Conservation (phyloP, 2,888 invertebrate genomes). For the Hedychridium roseum region DNA sequence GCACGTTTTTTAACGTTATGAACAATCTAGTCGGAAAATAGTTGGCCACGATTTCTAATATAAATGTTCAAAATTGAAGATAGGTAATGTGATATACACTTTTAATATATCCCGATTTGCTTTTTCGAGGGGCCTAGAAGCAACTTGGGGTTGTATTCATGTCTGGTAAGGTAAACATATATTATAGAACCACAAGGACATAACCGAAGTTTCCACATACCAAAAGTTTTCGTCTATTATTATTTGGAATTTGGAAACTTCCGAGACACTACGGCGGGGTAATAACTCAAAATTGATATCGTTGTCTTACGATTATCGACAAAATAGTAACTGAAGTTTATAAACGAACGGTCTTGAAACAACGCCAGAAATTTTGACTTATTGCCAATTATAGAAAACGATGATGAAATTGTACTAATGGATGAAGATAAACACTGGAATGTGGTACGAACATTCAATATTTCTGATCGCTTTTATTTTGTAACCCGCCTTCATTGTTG, state of each 20-base stretch:
- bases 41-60: slow-evolving; percentile 4
- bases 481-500: too few species aligned
- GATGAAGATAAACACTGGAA: slow-evolving; percentile 43
- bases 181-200: slow-evolving; percentile 35
- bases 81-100: slow-evolving; percentile 56
- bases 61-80: slow-evolving; percentile 25
- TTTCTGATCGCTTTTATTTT: slow-evolving; percentile 16
- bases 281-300: slow-evolving; percentile 50
- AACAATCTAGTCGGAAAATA: slow-evolving; percentile 13
- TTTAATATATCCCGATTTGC: slow-evolving; percentile 52
- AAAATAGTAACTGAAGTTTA: slow-evolving; percentile 29
- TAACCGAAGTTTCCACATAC: slow-evolving; percentile 30
- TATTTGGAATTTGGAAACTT: slow-evolving; percentile 42
- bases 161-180: slow-evolving; percentile 36
- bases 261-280: slow-evolving; percentile 32
- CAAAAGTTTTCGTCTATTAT: slow-evolving; percentile 16
- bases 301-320: slow-evolving; percentile 39
- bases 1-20: slow-evolving; percentile 6
- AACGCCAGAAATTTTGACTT: slow-evolving; percentile 49
- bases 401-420: slow-evolving; percentile 43
- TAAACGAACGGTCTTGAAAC: slow-evolving; percentile 30
- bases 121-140: slow-evolving; percentile 56
- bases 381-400: slow-evolving; percentile 38
- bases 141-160: slow-evolving; percentile 57
- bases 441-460: slow-evolving; percentile 38